Evolutionary conservation across 2,888 invertebrate species (phyloP), one percentile per base, ranked within the genome.

Genomic region (Patella depressa): DNA sequence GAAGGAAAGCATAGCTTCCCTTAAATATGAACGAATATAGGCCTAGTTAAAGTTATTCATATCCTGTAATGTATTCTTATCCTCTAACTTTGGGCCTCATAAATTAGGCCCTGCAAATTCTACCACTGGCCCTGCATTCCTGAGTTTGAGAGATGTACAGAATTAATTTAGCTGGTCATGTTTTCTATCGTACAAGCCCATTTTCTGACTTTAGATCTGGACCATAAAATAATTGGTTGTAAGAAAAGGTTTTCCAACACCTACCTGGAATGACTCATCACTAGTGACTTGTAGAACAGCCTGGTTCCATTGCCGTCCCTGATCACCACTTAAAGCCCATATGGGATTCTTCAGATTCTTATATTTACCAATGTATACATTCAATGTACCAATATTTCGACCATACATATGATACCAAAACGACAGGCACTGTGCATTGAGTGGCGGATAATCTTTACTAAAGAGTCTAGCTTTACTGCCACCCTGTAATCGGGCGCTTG

Each of bases 401-500:
- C 87, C 86, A 75, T 82, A 80, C 85, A 87, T 85, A 79, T 83
- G 82, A 77, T 85, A 88, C 85, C 86, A 88, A 80, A 87, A 88
- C 29, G 82, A 80, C 34, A 87, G 74, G 75, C 88, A 88, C 57
- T 77, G 76, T 3, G 80, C 80, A 34, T 75, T 69, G n/a, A 83
- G 78, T 59, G 82, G 74, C 1, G 78, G 72, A 72, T 83, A 80
- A 2, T 71, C 72, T 15, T 80, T 77, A 77, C 81, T 82, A 75
- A 76, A 53, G 45, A 85, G 69, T 24, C 77, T 77, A 12, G 94
- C 94, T 70, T 90, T 90, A 84, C 94, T 93, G 1, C 93, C 93
- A 2, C 93, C 93, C 80, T 93, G 86, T 74, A 93, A 89, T 1
- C 94, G 93, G 81, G 92, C 93, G 9, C 93, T 90, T 1, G 94